Evolutionary conservation across 2,888 invertebrate genomes (phyloP).

Genomic region (Anthoptus insignis): DNA sequence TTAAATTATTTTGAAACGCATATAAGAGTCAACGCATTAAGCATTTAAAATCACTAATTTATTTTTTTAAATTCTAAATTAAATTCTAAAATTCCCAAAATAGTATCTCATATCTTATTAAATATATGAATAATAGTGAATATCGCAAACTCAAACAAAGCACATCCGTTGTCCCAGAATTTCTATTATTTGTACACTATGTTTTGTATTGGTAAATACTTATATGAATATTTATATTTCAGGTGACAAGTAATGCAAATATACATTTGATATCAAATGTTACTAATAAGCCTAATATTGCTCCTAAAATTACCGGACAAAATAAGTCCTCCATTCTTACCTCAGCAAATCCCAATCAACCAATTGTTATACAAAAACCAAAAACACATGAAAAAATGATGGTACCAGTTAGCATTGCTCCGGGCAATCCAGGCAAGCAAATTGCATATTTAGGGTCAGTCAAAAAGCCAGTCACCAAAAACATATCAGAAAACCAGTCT

Average conservation of each 20-base stretch:
- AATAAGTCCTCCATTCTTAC: constrained; percentile 77
- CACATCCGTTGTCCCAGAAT: too few species aligned
- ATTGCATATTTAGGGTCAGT: constrained; percentile 86
- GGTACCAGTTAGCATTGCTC: constrained; percentile 80
- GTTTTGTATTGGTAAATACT: not conserved
- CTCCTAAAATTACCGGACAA: constrained; percentile 69
- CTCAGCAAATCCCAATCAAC: constrained; percentile 76
- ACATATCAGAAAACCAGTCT: constrained; percentile 74
- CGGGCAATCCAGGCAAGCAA: constrained; percentile 68
- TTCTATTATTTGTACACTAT: too few species aligned
- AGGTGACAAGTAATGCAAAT: constrained; percentile 78
- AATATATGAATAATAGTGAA: too few species aligned
- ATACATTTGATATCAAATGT: constrained; percentile 80
- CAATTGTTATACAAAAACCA: constrained; percentile 87
- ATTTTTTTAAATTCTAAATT: too few species aligned
- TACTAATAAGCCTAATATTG: constrained; percentile 74
- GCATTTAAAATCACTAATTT: too few species aligned
- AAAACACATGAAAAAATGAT: constrained; percentile 80
- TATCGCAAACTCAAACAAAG: too few species aligned
- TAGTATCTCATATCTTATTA: too few species aligned
- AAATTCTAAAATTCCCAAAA: too few species aligned
- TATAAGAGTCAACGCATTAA: too few species aligned
- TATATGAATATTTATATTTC: constrained; percentile 54
- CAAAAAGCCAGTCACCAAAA: constrained; percentile 79
- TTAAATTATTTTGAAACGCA: too few species aligned